Percentiles rank a stretch among this genome's conserved stretches.
Evolutionary conservation across 2,888 invertebrate species (phyloP).

Genomic region (Polymixis lichenea): DNA sequence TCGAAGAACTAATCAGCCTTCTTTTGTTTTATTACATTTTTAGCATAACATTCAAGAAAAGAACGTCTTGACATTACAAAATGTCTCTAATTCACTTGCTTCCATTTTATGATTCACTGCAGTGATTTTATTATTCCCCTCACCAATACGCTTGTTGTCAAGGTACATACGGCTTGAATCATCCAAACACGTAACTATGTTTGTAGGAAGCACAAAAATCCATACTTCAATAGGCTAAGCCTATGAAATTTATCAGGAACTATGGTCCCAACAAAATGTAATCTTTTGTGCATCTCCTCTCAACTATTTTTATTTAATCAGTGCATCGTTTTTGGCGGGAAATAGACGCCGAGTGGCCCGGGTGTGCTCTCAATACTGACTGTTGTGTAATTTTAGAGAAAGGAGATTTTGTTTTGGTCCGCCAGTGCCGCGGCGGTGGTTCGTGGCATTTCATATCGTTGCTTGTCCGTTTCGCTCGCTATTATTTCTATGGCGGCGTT

Average conservation of each 20-base stretch:
- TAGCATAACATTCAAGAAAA: conserved; percentile 15
- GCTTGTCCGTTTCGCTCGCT: conserved; percentile 85
- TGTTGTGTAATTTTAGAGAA: conserved; percentile 90
- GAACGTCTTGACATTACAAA: conserved; percentile 28
- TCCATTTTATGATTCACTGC: conserved; percentile 47
- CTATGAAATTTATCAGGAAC: conserved; percentile 20
- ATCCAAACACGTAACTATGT: conserved; percentile 16
- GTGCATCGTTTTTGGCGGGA: conserved; percentile 75
- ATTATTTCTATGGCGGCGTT: conserved; percentile 85
- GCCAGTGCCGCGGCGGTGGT: conserved; percentile 82
- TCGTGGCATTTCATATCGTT: conserved; percentile 87
- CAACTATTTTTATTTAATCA: conserved; percentile 30
- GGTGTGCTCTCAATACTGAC: conserved; percentile 78
- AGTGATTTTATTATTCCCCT: conserved; percentile 45
- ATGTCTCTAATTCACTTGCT: conserved; percentile 36
- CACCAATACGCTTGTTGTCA: conserved; percentile 48
- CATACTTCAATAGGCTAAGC: conserved; percentile 34
- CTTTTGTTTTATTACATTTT: conserved; percentile 28
- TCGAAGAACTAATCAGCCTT: neutral
- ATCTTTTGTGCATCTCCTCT: conserved; percentile 12
- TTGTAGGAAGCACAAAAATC: conserved; percentile 30
- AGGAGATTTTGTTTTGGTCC: conserved; percentile 90
- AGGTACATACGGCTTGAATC: conserved; percentile 27
- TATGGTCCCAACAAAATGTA: conserved; percentile 1
- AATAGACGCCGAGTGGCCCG: conserved; percentile 73